phyloP scores from a whole-genome alignment of 1,140 invertebrate species.

The Drosophila subpulchrella region DNA sequence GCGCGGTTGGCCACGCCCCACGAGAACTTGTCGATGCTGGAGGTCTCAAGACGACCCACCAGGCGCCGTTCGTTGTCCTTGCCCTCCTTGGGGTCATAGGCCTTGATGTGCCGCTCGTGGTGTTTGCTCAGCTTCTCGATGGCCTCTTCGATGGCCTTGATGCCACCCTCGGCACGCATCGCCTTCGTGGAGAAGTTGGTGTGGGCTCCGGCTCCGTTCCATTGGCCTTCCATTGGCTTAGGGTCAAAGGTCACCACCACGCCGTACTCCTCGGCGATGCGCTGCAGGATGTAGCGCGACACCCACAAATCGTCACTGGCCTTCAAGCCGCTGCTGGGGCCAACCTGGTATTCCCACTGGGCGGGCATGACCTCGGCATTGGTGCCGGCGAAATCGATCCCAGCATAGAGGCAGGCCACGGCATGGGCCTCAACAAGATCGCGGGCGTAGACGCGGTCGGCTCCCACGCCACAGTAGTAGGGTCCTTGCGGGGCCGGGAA shows the following conservation, averaged over 20 bases:
- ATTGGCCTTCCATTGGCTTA: slow-evolving; percentile 93
- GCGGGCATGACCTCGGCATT: slow-evolving; percentile 98
- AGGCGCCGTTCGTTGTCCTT: slow-evolving; percentile 93
- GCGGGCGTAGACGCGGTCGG: slow-evolving; percentile 95
- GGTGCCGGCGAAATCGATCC: slow-evolving; percentile 94
- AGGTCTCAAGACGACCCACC: slow-evolving; percentile 92
- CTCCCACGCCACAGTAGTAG: slow-evolving; percentile 97
- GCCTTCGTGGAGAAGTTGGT: slow-evolving; percentile 92
- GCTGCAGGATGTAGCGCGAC: slow-evolving; percentile 89
- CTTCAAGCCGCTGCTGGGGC: slow-evolving; percentile 91
- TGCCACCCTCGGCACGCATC: slow-evolving; percentile 93
- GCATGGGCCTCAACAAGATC: slow-evolving; percentile 96
- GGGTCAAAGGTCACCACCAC: slow-evolving; percentile 93
- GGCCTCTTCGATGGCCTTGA: slow-evolving; percentile 89
- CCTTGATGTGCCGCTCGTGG: slow-evolving; percentile 94
- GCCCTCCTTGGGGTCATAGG: slow-evolving; percentile 94
- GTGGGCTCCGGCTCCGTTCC: slow-evolving; percentile 96
- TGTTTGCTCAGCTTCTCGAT: slow-evolving; percentile 92
- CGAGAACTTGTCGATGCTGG: slow-evolving; percentile 92
- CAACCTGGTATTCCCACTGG: slow-evolving; percentile 88
- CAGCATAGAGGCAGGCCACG: slow-evolving; percentile 93
- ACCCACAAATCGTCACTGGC: slow-evolving; percentile 96
- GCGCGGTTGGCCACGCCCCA: slow-evolving; percentile 90
- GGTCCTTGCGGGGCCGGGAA: slow-evolving; percentile 96
- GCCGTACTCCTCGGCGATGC: slow-evolving; percentile 95